Conservation (phyloP, 2,113 vertebrate species). For the Xyliphius kryptos region DNA sequence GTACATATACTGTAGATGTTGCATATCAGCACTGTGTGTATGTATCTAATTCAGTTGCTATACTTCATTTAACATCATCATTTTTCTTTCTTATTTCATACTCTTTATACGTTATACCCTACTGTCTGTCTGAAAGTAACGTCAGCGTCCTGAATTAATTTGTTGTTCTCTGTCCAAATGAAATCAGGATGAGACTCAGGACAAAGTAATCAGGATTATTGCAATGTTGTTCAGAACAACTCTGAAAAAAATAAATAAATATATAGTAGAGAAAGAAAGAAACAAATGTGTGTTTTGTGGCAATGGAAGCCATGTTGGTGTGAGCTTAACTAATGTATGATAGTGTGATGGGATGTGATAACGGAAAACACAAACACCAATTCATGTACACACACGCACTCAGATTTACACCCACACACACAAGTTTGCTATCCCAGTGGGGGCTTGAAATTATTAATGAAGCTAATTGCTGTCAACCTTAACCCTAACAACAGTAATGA, state of each 20-base stretch:
- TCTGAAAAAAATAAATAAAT: background rate
- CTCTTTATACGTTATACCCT: no score
- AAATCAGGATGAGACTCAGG: constrained; percentile 31
- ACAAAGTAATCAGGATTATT: no score
- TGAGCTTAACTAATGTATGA: constrained; percentile 51
- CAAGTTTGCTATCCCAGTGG: no score
- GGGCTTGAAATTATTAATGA: no score
- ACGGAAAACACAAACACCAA: constrained; percentile 57
- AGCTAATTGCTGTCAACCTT: no score
- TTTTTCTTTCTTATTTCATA: no score
- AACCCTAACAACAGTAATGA: no score
- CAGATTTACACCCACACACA: constrained; percentile 9
- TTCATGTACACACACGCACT: constrained; percentile 15
- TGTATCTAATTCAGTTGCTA: no score
- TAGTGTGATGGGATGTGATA: constrained; percentile 60
- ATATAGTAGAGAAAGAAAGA: constrained; percentile 5
- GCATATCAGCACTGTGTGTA: no score
- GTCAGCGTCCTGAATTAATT: constrained; percentile 24
- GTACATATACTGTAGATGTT: background rate
- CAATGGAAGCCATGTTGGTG: background rate
- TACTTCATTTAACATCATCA: no score
- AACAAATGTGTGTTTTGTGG: background rate
- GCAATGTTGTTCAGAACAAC: no score
- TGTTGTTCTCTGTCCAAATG: constrained; percentile 28
- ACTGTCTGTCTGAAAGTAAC: no score